Evolutionary conservation across 2,888 invertebrate genomes (phyloP), one percentile per base, ranked within the genome.

Genomic region (Diploptera punctata): DNA sequence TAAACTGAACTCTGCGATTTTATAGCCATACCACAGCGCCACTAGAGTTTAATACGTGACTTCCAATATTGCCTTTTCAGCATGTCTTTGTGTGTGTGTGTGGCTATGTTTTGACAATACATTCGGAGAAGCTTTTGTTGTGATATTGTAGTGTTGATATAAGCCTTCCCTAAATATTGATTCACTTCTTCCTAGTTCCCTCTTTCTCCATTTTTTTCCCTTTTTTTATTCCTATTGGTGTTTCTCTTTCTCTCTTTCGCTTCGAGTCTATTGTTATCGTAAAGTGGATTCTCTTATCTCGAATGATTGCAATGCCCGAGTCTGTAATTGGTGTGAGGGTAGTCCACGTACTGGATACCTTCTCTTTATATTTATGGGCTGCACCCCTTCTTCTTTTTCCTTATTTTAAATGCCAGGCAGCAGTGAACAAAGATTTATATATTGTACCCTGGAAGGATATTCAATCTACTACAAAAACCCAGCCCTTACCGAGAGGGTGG

Each of bases 261-360:
- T 52, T 21, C 24, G 13, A 52, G 24, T 52, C 52, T 24, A 52
- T 52, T 52, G 52, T 52, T 52, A 52, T 52, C 52, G 24, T 24
- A 24, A 52, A 52, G 52, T 52, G 52, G 24, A 52, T 52, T 24
- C 52, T 52, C 52, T 52, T 52, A 52, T 52, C 52, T 52, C 24
- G 24, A 3, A 52, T 52, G 13, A 21, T 24, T 16, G 24, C 52
- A 24, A 24, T 24, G 52, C 9, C 13, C 18, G 47, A 3, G 52
- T 52, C 19, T 52, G 49, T 52, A 52, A 52, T 52, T 52, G 49
- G 49, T 52, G 49, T 52, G 49, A 33, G 33, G 33, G 33, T 5
- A 33, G n/a, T 18, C 52, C 24, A 10, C 21, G 24, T 21, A 9
- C 21, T 21, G 52, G 52, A 52, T 24, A 5, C 10, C 52, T 21